A percentile compares a stretch with the other conserved stretches of the same genome.
phyloP scores from a whole-genome alignment of 2,888 invertebrate genomes.

The Cheilosia scutellata region DNA sequence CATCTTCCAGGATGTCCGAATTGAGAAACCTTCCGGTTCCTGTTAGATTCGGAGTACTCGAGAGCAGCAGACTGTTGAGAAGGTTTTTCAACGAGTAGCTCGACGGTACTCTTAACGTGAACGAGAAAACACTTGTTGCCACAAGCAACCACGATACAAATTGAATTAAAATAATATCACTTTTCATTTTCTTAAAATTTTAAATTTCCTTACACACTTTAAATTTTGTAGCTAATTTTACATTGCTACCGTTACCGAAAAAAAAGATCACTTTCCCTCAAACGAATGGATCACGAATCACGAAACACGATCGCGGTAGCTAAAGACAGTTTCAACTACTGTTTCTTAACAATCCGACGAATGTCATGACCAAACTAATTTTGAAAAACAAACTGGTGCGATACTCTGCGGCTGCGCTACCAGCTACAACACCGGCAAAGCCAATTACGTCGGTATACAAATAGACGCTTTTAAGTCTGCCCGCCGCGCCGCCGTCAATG shows the following conservation, averaged over 20 bases:
- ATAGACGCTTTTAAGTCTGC: constrained; percentile 50
- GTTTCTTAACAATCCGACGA: constrained; percentile 44
- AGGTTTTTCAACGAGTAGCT: constrained; percentile 83
- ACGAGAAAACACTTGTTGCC: constrained; percentile 79
- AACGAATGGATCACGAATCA: constrained; percentile 10
- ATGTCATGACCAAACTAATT: constrained; percentile 71
- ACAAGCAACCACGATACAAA: constrained; percentile 78
- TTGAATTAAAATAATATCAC: constrained; percentile 75
- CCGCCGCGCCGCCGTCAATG: constrained; percentile 6
- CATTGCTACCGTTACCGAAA: constrained; percentile 15
- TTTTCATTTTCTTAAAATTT: constrained; percentile 76
- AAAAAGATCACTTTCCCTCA: constrained; percentile 38
- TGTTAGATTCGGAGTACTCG: constrained; percentile 82
- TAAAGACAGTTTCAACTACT: constrained; percentile 7
- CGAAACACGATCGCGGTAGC: constrained; percentile 25
- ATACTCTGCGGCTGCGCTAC: constrained; percentile 36
- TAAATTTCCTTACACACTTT: neutral
- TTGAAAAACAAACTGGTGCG: constrained; percentile 53
- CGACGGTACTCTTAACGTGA: constrained; percentile 82
- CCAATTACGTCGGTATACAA: constrained; percentile 44
- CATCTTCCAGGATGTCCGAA: constrained; percentile 83
- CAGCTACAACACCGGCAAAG: constrained; percentile 52
- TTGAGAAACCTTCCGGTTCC: constrained; percentile 82
- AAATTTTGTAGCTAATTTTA: constrained; percentile 12
- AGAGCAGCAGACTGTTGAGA: constrained; percentile 81